Evolutionary conservation across 2,113 vertebrate genomes (phyloP), one percentile per base, ranked within the genome.

Genomic region (Archilochus colubris): DNA sequence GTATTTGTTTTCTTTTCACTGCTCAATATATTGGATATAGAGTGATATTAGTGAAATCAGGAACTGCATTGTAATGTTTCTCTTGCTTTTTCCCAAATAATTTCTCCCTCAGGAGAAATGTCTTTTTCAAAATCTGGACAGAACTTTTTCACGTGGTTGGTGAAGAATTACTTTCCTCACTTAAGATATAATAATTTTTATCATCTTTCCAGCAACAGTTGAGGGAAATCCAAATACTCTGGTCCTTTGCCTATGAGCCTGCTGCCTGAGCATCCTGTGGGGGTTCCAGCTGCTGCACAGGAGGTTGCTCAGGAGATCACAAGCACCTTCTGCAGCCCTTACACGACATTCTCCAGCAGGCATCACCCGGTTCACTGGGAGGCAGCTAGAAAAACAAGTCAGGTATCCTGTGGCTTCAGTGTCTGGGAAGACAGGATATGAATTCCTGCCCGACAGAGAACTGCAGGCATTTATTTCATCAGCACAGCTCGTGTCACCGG

Each of bases 391-490:
- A 31, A 19, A 36, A 12, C 3, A 38, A 8, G 30, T 28, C 3
- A 2, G 36, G 28, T 24, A 33, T 58, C 18, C 24, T 28, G 30
- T 31, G 25, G 7, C 68, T 31, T 58, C 14, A 10, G 25, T 40
- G 40, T 40, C 57, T 44, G 62, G 25, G 27, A 46, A n/a, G 9
- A 4, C 9, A 23, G 12, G 8, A 4, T 61, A 6, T 30, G 10
- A 33, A 24, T 33, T 61, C 38, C 67, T 2, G 1, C 11, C 53
- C 51, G 14, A 14, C 3, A 1, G 17, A 3, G 3, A 4, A 4
- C 0, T 4, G 21, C 14, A 4, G 22, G 4, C 14, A 2, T 31
- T 9, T 12, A 14, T 22, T 14, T 27, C 23, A 30, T 28, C 14
- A 18, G 28, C 3, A 27, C 33, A 25, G 23, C 31, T 7, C 10